Conservation (phyloP, 92 coral and sea anemone species). For the Parazoanthus swiftii region DNA sequence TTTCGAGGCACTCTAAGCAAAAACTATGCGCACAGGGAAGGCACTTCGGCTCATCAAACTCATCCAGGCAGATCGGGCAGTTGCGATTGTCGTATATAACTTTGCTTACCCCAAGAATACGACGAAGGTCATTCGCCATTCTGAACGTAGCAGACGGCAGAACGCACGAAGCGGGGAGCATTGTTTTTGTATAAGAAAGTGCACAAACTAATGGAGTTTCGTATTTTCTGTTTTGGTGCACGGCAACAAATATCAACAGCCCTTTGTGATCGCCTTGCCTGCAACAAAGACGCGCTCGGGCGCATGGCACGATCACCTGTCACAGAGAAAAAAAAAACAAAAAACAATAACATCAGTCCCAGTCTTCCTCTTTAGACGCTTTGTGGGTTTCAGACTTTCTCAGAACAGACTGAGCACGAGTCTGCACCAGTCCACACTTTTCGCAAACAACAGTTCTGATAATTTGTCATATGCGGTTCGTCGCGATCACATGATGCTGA, state of each 20-base stretch:
- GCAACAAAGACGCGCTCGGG: constrained; percentile 41
- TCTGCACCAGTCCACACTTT: neutral
- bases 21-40: constrained; percentile 45
- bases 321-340: constrained; percentile 1
- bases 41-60: constrained; percentile 40
- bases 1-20: constrained; percentile 41
- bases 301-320: constrained; percentile 28
- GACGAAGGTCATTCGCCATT: constrained; percentile 45
- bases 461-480: too few species aligned
- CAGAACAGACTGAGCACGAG: neutral
- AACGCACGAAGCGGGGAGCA: constrained; percentile 44
- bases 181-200: constrained; percentile 5
- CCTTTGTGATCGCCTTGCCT: constrained; percentile 33
- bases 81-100: constrained; percentile 29
- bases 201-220: constrained; percentile 16
- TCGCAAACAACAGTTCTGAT: too few species aligned
- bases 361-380: neutral
- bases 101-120: constrained; percentile 43
- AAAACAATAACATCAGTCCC: constrained; percentile 5
- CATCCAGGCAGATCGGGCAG: constrained; percentile 39
- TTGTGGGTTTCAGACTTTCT: neutral
- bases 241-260: constrained; percentile 38
- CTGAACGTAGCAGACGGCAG: constrained; percentile 19
- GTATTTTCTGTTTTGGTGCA: constrained; percentile 16
- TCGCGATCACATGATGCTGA: too few species aligned